Base-by-base conservation (phyloP, 2,888 invertebrate species). In the Megalurothrips usitatus region DNA sequence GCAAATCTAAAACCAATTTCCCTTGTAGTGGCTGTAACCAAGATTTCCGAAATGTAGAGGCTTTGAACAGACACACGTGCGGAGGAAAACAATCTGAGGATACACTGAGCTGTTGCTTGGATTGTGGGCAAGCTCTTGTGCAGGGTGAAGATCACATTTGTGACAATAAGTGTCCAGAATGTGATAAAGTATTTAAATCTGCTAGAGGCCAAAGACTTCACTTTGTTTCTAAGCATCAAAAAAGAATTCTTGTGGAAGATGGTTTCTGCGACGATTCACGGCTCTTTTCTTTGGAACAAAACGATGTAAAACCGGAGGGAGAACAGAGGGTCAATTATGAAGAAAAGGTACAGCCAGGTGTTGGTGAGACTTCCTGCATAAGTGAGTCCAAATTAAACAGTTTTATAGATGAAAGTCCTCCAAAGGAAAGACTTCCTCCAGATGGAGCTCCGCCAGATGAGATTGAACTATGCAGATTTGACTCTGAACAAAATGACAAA, bases 141-240 rank as follows among this genome's bases (percentile, higher is more conserved):
- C 23, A 75, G 10, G 68, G 68, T 75, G 68, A 23, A 8, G 68
- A 23, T 23, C 68, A 75, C 12, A 12, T 75, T 26, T 75, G 68
- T 75, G 68, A 75, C 26, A 75, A 75, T 26, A 75, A 75, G 10
- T 75, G 68, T 12, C 68, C 68, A 26, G 68, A 26, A 12, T 75
- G 68, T 75, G 68, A 75, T 12, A 75, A 75, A 75, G 68, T 75
- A 0, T 75, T 75, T 26, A 75, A 75, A 26, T 75, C 68, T 75
- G 68, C 68, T 26, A 23, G 68, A 23, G 68, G 68, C 9, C 68
- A 75, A 75, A 75, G 68, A 26, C 26, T 75, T 12, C 68, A 75
- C 26, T 75, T 75, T 75, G 68, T 26, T 75, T 26, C 23, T 1
- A 75, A 75, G 23, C 68, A 75, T 26, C n/a, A 9, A 10, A 26